Conservation (phyloP, 1,140 invertebrate species). For the Gonatopus flavifemur region DNA sequence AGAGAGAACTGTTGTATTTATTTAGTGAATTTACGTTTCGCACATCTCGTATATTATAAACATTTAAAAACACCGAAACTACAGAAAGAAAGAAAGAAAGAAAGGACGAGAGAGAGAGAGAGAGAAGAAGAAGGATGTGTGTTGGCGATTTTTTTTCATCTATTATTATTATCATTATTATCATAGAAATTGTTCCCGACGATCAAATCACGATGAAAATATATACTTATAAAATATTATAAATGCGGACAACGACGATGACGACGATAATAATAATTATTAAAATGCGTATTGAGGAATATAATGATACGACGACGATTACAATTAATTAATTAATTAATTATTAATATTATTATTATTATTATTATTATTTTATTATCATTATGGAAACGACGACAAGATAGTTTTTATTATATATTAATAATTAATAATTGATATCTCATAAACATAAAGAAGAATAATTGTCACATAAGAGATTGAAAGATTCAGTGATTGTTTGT, state of each 20-base stretch:
- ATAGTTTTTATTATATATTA: conserved; percentile 19
- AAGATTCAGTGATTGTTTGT: not conserved
- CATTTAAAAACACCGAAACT: too few relatives aligned
- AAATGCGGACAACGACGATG: not conserved
- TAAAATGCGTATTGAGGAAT: not conserved
- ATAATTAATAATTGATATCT: too few relatives aligned
- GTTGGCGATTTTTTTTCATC: too few relatives aligned
- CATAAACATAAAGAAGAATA: conserved; percentile 18
- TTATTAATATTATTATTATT: conserved; percentile 16
- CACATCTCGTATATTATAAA: conserved; percentile 13
- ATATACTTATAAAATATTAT: not conserved
- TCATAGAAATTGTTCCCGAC: too few relatives aligned
- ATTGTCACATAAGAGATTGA: conserved; percentile 8
- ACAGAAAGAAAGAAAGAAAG: conserved; percentile 11
- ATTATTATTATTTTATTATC: conserved; percentile 18
- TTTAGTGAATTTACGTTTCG: conserved; percentile 30
- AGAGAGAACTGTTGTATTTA: conserved; percentile 25
- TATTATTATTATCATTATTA: too few relatives aligned
- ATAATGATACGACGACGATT: not conserved
- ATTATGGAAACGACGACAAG: conserved; percentile 8
- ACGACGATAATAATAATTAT: not conserved
- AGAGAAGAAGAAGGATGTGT: too few relatives aligned
- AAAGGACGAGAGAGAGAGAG: too few relatives aligned
- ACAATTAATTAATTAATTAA: conserved; percentile 10
- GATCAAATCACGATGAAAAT: too few relatives aligned